These are phyloP conservation scores for Conus ventricosus DNA, from an alignment of 1,140 invertebrate species.

Conservation along the genomic window DNA sequence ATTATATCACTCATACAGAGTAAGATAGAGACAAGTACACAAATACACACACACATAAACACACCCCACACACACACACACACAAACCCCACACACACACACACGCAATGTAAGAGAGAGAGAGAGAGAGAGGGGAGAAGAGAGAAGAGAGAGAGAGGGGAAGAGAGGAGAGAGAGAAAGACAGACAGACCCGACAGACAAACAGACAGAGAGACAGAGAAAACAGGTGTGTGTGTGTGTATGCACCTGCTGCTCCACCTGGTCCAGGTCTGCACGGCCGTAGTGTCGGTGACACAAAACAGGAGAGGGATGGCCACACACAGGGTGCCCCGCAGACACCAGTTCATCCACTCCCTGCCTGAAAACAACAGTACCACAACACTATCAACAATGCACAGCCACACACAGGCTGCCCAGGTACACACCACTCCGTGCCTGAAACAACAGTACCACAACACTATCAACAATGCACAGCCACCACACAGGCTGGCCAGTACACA, in stretches of 20 bases:
- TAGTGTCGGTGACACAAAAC: slow-evolving; percentile 52
- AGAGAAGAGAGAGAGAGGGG: neutral
- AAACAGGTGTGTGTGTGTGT: neutral
- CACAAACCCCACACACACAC: too few species aligned
- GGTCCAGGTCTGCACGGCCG: slow-evolving; percentile 52
- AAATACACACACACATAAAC: too few species aligned
- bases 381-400: slow-evolving; percentile 15
- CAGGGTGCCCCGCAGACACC: slow-evolving; percentile 52
- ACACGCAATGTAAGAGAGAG: neutral
- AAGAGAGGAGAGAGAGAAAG: neutral
- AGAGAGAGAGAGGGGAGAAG: neutral
- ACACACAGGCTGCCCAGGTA: slow-evolving; percentile 49
- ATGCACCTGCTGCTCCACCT: slow-evolving; percentile 12
- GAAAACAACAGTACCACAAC: neutral
- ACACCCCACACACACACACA: too few species aligned
- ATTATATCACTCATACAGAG: too few species aligned
- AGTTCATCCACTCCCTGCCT: slow-evolving; percentile 67
- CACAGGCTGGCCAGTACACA: slow-evolving; percentile 48
- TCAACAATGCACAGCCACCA: slow-evolving; percentile 24
- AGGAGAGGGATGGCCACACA: slow-evolving; percentile 54
- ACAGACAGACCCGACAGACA: too few species aligned
- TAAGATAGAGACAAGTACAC: too few species aligned
- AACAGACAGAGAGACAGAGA: too few species aligned
- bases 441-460: neutral
- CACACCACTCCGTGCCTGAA: slow-evolving; percentile 56